Percentiles rank a stretch among this genome's conserved stretches.
phyloP scores from a whole-genome alignment of 2,797 vertebrate genomes.

The Peromyscus aztecus region DNA sequence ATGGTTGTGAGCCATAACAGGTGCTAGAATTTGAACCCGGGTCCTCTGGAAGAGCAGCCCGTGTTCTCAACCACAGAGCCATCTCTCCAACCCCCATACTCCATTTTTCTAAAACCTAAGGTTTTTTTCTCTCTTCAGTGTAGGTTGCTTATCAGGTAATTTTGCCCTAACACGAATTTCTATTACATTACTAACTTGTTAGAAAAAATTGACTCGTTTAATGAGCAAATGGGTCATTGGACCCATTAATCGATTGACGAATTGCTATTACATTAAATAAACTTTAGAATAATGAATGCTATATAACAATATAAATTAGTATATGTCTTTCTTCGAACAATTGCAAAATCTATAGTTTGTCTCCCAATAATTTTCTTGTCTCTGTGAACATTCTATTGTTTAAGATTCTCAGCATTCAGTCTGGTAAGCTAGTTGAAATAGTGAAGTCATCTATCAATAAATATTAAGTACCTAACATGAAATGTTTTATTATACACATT shows the following conservation, averaged over 20 bases:
- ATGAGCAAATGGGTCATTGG: conserved; percentile 4
- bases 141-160: neutral
- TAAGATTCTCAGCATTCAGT: neutral
- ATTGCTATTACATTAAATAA: conserved; percentile 60
- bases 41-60: neutral
- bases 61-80: neutral
- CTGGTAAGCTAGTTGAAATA: conserved; percentile 5
- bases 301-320: neutral
- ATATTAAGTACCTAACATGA: conserved; percentile 24
- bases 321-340: conserved; percentile 56
- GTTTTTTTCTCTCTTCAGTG: neutral
- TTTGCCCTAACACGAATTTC: conserved; percentile 2
- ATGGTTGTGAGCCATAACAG: neutral
- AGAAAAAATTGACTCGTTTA: conserved; percentile 50
- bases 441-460: conserved; percentile 16
- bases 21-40: neutral
- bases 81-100: neutral
- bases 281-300: neutral
- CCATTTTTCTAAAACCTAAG: neutral
- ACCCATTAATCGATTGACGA: conserved; percentile 38
- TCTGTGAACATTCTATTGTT: neutral
- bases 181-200: conserved; percentile 20
- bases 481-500: conserved; percentile 31
- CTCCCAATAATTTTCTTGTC: conserved; percentile 8
- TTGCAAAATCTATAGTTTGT: conserved; percentile 40